Conservation (phyloP, 2,888 invertebrate genomes). For the Caenorhabditis sp. region DNA sequence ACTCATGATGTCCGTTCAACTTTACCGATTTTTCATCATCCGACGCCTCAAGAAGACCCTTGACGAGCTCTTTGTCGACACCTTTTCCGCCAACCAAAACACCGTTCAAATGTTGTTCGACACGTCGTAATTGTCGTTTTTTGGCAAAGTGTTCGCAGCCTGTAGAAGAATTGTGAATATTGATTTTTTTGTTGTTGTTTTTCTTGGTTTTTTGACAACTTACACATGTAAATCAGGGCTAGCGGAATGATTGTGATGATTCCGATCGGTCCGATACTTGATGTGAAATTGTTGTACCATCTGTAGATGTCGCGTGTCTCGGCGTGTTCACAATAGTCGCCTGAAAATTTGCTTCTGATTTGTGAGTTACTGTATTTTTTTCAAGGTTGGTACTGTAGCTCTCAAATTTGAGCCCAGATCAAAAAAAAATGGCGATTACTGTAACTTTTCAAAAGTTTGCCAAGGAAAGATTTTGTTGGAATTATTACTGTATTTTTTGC, state of each 20-base stretch:
- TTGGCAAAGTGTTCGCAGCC: constrained; percentile 49
- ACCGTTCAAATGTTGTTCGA: constrained; percentile 48
- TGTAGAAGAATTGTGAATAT: constrained; percentile 11
- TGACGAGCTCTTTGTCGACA: constrained; percentile 32
- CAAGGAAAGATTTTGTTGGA: too few relatives aligned
- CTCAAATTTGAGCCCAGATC: too few relatives aligned
- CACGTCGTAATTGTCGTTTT: constrained; percentile 42
- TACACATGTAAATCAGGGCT: constrained; percentile 45
- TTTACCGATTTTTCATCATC: constrained; percentile 33
- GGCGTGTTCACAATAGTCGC: constrained; percentile 42
- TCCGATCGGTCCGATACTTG: constrained; percentile 45
- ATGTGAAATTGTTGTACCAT: constrained; percentile 51
- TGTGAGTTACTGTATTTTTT: too few relatives aligned
- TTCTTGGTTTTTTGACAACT: constrained; percentile 9
- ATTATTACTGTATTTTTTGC: too few relatives aligned
- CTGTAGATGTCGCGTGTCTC: constrained; percentile 48
- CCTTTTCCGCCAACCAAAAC: constrained; percentile 23
- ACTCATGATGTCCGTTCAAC: constrained; percentile 8
- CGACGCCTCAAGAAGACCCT: constrained; percentile 28
- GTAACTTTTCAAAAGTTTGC: too few relatives aligned
- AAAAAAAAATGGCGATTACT: too few relatives aligned
- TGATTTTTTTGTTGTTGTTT: background rate
- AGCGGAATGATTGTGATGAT: constrained; percentile 49
- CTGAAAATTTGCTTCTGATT: constrained; percentile 4
- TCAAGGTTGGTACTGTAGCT: too few relatives aligned